A percentile compares a stretch with the other conserved stretches of the same genome.
These are phyloP conservation scores for Tyrannus savana DNA, from an alignment of 2,113 vertebrate species.

Conservation along the genomic window DNA sequence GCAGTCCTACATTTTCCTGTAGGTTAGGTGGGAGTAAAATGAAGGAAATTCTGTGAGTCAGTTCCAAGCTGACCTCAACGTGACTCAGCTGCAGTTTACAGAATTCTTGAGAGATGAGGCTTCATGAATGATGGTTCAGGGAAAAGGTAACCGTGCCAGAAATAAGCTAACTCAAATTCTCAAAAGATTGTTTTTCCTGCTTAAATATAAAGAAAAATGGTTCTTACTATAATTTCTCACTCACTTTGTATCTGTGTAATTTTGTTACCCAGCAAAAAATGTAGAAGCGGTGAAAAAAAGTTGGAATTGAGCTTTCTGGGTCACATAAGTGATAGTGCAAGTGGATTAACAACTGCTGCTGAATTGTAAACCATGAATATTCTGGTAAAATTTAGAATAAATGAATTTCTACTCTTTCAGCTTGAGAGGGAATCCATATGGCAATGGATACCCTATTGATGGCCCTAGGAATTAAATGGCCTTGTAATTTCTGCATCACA, in stretches of 20 bases:
- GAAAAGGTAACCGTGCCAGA: background rate
- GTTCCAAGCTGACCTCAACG: background rate
- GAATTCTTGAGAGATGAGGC: background rate
- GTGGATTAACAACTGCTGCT: background rate
- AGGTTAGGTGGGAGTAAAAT: background rate
- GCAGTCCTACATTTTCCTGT: background rate
- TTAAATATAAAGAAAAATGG: background rate
- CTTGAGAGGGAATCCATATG: background rate
- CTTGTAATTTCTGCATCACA: background rate
- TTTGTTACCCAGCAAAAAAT: background rate
- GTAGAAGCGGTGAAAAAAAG: background rate
- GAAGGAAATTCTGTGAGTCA: background rate
- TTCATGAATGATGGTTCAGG: background rate
- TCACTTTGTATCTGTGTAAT: background rate
- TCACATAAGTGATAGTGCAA: background rate
- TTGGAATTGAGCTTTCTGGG: background rate
- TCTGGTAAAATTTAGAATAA: background rate
- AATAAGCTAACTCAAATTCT: background rate
- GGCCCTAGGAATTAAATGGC: background rate
- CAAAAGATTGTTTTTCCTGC: background rate
- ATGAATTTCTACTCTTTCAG: background rate
- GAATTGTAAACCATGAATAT: background rate
- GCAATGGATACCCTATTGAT: background rate
- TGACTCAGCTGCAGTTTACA: background rate
- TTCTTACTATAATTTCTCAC: background rate